Evolutionary conservation across 2,797 vertebrate genomes (phyloP).

Genomic region (Hypotaenidia okinawae): DNA sequence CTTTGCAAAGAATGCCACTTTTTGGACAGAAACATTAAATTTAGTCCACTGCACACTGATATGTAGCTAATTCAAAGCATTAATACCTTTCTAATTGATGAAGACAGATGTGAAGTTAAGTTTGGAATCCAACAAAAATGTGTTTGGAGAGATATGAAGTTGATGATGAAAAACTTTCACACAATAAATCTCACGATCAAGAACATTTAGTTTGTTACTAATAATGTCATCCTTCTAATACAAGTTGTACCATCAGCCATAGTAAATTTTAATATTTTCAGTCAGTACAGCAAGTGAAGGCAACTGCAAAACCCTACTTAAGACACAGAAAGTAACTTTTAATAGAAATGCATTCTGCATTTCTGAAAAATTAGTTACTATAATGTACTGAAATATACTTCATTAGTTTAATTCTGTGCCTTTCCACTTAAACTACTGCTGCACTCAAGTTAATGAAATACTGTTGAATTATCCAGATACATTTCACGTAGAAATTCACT

Average conservation of each 20-base stretch:
- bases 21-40: conserved; percentile 52
- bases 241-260: accelerated
- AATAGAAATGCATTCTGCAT: not conserved
- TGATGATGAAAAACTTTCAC: not conserved
- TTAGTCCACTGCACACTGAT: conserved; percentile 39
- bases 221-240: not conserved
- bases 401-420: not conserved
- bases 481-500: not conserved
- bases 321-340: not conserved
- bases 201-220: not conserved
- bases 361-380: not conserved
- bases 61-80: conserved; percentile 32
- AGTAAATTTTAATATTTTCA: not conserved
- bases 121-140: not conserved
- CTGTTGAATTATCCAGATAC: not conserved
- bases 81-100: conserved; percentile 62
- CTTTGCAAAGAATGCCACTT: conserved; percentile 69
- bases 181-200: not conserved
- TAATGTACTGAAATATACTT: not conserved
- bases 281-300: not conserved
- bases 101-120: conserved; percentile 41
- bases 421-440: conserved; percentile 11
- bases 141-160: not conserved
- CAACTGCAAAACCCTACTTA: not conserved
- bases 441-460: not conserved